Conservation (phyloP, 2,113 vertebrate species). For the Lethenteron camtschaticum region DNA sequence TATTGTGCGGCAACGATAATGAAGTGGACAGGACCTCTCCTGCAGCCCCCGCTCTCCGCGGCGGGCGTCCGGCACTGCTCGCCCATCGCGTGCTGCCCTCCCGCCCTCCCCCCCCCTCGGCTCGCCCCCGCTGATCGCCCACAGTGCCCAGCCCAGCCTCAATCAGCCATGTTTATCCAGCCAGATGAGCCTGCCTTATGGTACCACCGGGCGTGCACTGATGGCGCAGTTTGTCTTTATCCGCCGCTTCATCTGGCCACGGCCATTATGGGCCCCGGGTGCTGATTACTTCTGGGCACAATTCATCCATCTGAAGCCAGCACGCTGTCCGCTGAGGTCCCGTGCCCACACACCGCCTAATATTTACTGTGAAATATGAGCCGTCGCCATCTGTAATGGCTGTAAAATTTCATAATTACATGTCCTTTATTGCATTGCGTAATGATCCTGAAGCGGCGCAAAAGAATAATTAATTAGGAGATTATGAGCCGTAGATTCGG, state of each 20-base stretch:
- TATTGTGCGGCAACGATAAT: too few relatives aligned
- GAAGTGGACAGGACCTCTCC: too few relatives aligned
- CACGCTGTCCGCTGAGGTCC: slow-evolving; percentile 4
- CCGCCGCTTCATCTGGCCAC: slow-evolving; percentile 83
- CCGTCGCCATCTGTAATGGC: slow-evolving; percentile 99
- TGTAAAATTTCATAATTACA: slow-evolving; percentile 99
- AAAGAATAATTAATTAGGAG: slow-evolving; percentile 99
- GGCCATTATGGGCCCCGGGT: slow-evolving; percentile 66
- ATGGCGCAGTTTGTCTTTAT: slow-evolving; percentile 82
- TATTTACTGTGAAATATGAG: slow-evolving; percentile 94
- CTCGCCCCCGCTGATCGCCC: too few relatives aligned
- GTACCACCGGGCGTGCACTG: neutral
- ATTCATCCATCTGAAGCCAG: slow-evolving; percentile 50
- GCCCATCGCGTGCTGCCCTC: too few relatives aligned
- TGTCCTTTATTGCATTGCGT: slow-evolving; percentile 99
- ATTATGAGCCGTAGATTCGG: slow-evolving; percentile 2
- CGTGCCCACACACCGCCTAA: slow-evolving; percentile 2
- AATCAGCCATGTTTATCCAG: slow-evolving; percentile 4
- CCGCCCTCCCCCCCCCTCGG: too few relatives aligned
- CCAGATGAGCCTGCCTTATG: slow-evolving; percentile 5
- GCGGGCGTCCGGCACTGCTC: too few relatives aligned
- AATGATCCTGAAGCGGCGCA: slow-evolving; percentile 99
- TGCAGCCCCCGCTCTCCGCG: too few relatives aligned
- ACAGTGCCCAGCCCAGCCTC: neutral
- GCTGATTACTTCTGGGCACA: slow-evolving; percentile 74